Base-by-base conservation (phyloP, 2,888 invertebrate species). In the Apodemia zela region DNA sequence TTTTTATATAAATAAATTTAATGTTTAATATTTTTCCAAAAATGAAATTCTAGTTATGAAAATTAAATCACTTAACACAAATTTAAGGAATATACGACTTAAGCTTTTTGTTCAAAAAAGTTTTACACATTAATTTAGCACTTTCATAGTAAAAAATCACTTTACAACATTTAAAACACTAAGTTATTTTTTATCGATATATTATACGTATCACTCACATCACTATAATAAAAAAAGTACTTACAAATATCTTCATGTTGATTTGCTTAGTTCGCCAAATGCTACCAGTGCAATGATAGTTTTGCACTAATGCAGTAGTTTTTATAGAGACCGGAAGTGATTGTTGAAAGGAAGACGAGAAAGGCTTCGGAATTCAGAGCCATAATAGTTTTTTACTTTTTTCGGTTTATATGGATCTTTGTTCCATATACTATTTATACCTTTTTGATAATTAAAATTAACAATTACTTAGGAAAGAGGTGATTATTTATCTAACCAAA, bases 311-410 rank as follows among this genome's bases (percentile, higher is more conserved):
- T 84, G 84, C 79, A 82, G 82, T 80, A 81, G 81, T 81, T 87
- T 90, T 87, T 90, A 90, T 90, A 90, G 79, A 70, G 65, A 67
- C 69, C 85, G 89, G 90, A 90, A 90, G 90, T 85, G 91, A 90
- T 73, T 79, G 89, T 83, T 69, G 71, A 75, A 75, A 77, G 75
- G 71, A 64, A 57, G 63, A 71, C 74, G 79, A 82, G 89, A 89
- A 90, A 89, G 89, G 89, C 69, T 73, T 71, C 59, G 35, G 58
- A 66, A 71, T 73, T 75, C 65, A 73, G 82, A 82, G 85, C 66
- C 73, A 85, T 68, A 76, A 74, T 68, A 66, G 75, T 77, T 58
- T 62, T 68, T 70, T 69, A 60, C 42, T 63, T 66, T 65, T 67
- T 65, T 59, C 35, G 15, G 35, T 63, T 51, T 54, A 59, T 47